A percentile compares a stretch with the other conserved stretches of the same genome.
phyloP scores from a whole-genome alignment of 2,888 invertebrate genomes.

The Zhuqinia jingwanae region DNA sequence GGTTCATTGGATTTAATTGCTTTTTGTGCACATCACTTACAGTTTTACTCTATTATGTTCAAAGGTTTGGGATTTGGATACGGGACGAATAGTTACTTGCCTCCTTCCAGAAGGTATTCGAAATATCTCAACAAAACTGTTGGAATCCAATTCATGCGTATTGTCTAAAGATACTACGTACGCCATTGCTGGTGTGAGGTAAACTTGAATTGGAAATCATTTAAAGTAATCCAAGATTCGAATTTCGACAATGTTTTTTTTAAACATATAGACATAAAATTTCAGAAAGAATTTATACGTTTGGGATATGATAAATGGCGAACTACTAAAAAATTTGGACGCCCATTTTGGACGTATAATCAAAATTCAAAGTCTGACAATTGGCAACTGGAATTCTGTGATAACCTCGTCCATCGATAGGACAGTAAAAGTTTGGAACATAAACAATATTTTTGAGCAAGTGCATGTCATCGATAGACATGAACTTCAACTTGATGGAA shows the following conservation, averaged over 20 bases:
- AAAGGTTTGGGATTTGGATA: slow-evolving; percentile 81
- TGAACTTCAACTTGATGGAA: slow-evolving; percentile 95
- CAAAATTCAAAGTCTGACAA: slow-evolving; percentile 92
- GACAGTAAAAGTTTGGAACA: slow-evolving; percentile 99
- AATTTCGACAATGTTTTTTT: not conserved
- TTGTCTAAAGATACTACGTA: slow-evolving; percentile 94
- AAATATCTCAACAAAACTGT: slow-evolving; percentile 95
- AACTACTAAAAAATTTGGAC: slow-evolving; percentile 94
- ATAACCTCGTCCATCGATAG: slow-evolving; percentile 98
- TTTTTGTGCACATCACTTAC: no score
- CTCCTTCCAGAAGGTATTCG: slow-evolving; percentile 85
- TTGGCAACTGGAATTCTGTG: slow-evolving; percentile 92
- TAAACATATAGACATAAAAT: slow-evolving; percentile 48
- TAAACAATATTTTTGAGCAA: slow-evolving; percentile 98
- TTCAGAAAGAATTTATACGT: slow-evolving; percentile 94
- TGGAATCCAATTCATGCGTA: slow-evolving; percentile 94
- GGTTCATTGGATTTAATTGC: no score
- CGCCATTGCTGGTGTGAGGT: slow-evolving; percentile 97
- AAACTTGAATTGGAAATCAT: slow-evolving; percentile 55
- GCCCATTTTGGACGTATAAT: slow-evolving; percentile 99
- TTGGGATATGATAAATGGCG: slow-evolving; percentile 91
- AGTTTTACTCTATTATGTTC: no score
- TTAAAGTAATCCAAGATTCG: not conserved
- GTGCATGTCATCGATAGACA: slow-evolving; percentile 97
- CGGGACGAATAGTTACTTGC: slow-evolving; percentile 79